These are phyloP conservation scores for Leptodactylus fallax DNA, from an alignment of 2,797 vertebrate genomes.

Conservation along the genomic window DNA sequence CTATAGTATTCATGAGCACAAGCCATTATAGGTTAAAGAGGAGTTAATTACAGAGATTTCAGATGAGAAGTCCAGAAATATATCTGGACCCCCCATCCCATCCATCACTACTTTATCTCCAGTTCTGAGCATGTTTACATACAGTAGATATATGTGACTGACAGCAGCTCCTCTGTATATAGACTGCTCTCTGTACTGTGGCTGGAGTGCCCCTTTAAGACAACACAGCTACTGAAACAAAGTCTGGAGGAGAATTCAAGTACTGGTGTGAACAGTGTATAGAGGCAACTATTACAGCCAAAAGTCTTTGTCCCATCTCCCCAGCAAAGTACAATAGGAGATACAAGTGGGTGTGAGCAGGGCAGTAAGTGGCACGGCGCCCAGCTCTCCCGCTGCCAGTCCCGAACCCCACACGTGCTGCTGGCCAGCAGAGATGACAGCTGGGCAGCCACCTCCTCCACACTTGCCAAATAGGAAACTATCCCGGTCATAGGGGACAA, in stretches of 20 bases:
- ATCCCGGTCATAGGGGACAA: not conserved
- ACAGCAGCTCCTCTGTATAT: not conserved
- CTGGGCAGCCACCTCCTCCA: not conserved
- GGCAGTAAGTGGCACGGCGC: not conserved
- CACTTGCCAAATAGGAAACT: slow-evolving; percentile 18
- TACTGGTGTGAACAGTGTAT: no score
- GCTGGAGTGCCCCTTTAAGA: not conserved
- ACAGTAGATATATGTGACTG: not conserved
- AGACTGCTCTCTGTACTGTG: not conserved
- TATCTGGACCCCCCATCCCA: no score
- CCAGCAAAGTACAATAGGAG: slow-evolving; percentile 9
- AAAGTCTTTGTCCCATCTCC: slow-evolving; percentile 12
- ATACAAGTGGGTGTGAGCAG: slow-evolving; percentile 41
- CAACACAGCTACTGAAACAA: not conserved
- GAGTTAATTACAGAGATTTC: no score
- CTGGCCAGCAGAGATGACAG: slow-evolving; percentile 1
- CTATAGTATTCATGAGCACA: not conserved
- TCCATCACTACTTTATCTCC: not conserved
- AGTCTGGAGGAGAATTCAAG: no score
- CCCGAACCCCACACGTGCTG: slow-evolving; percentile 25
- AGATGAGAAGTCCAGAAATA: no score
- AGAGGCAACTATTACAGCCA: not conserved
- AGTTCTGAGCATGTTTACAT: no score
- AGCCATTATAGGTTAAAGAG: no score
- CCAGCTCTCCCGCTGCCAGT: slow-evolving; percentile 13